Evolutionary conservation across 2,888 invertebrate genomes (phyloP).

Genomic region (Cancer borealis): DNA sequence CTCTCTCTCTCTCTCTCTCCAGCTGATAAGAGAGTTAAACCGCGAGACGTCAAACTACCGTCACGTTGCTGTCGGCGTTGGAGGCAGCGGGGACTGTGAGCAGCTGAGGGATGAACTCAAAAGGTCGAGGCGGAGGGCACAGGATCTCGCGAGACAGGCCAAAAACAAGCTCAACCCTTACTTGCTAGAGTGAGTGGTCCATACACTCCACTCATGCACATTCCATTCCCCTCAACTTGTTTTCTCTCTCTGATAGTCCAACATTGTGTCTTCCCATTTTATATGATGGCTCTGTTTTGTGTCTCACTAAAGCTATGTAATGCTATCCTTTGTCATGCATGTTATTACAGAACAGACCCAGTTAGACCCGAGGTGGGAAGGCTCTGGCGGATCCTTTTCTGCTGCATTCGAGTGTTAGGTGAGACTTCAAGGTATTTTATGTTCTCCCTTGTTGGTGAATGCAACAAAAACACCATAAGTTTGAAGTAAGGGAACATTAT

Average conservation of each 20-base stretch:
- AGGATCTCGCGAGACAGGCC: conserved; percentile 79
- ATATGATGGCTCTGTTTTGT: too few species aligned
- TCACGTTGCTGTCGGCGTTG: conserved; percentile 78
- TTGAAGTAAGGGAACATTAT: not conserved
- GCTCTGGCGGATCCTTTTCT: conserved; percentile 79
- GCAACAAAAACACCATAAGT: not conserved
- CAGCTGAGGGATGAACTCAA: conserved; percentile 79
- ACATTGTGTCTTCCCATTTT: too few species aligned
- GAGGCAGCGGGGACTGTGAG: conserved; percentile 79
- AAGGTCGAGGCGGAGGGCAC: conserved; percentile 79
- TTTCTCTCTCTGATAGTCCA: not conserved
- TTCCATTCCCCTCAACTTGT: not conserved
- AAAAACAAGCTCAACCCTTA: conserved; percentile 78
- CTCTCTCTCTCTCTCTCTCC: conserved; percentile 18
- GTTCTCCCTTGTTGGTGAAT: not conserved
- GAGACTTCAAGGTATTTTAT: conserved; percentile 22
- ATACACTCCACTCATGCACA: not conserved
- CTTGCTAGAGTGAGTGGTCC: conserved; percentile 78
- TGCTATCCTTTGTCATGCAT: not conserved
- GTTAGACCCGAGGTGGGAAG: conserved; percentile 79
- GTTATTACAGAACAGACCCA: conserved; percentile 74
- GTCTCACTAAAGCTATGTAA: too few species aligned
- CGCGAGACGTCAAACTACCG: conserved; percentile 79
- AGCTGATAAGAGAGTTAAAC: conserved; percentile 79
- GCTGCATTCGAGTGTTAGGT: conserved; percentile 79